A percentile compares a stretch with the other conserved stretches of the same genome.
Evolutionary conservation across 2,113 vertebrate species (phyloP).

Genomic region (Eretmochelys imbricata): DNA sequence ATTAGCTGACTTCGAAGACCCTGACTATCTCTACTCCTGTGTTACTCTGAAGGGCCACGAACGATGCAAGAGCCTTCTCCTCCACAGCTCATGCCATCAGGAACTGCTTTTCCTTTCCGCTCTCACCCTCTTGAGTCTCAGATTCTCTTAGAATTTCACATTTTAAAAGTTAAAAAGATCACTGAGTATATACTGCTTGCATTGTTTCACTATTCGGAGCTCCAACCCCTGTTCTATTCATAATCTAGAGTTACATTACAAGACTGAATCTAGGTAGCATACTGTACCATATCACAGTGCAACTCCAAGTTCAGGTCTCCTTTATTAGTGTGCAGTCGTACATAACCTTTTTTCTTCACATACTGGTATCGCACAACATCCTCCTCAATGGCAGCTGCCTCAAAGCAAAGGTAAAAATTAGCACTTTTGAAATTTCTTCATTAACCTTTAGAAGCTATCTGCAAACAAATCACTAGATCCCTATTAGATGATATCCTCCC

Average conservation of each 20-base stretch:
- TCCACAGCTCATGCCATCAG: neutral
- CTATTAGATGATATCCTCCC: neutral
- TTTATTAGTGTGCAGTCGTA: constrained; percentile 92
- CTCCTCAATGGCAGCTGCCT: constrained; percentile 88
- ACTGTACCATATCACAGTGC: constrained; percentile 93
- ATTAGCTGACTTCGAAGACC: neutral
- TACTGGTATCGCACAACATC: constrained; percentile 92
- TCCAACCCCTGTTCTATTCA: neutral
- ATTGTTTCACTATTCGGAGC: neutral
- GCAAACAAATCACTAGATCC: neutral
- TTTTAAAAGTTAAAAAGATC: neutral
- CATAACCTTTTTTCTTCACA: constrained; percentile 97
- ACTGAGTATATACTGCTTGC: neutral
- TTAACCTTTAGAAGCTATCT: neutral
- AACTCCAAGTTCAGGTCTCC: constrained; percentile 95
- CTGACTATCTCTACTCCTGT: neutral
- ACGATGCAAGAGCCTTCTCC: neutral
- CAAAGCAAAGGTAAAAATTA: constrained; percentile 25
- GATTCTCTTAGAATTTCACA: neutral
- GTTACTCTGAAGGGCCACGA: neutral
- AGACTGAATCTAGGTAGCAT: neutral
- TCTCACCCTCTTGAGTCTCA: neutral
- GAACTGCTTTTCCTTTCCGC: neutral
- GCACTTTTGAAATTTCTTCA: neutral
- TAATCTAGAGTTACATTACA: neutral